phyloP scores from a whole-genome alignment of 1,140 invertebrate species.

The Pteromalus puparum region DNA sequence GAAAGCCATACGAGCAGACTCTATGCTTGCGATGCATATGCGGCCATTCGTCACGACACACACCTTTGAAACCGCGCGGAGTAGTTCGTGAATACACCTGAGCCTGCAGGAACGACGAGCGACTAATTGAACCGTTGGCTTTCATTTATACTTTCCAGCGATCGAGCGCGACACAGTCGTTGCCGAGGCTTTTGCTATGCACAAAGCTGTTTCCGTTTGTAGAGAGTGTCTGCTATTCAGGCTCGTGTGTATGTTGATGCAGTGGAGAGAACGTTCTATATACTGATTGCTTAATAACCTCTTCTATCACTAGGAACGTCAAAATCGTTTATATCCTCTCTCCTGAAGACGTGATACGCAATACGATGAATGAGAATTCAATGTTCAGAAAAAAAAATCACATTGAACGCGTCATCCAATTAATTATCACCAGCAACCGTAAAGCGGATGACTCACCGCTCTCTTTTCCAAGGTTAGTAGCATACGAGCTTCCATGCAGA shows the following conservation, averaged over 20 bases:
- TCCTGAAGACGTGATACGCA: too few species aligned
- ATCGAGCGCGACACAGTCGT: not conserved
- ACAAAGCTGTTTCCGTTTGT: not conserved
- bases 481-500: not conserved
- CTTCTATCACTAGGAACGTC: too few species aligned
- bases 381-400: too few species aligned
- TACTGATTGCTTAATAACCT: too few species aligned
- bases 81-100: constrained; percentile 67
- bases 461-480: not conserved
- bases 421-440: not conserved
- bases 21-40: not conserved
- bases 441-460: not conserved
- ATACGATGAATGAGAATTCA: too few species aligned
- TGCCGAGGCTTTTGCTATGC: not conserved
- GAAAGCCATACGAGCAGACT: not conserved
- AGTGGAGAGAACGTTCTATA: too few species aligned
- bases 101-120: constrained; percentile 52
- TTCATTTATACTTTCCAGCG: constrained; percentile 23
- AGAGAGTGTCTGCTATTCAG: not conserved
- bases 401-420: not conserved
- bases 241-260: not conserved
- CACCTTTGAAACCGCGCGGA: not conserved
- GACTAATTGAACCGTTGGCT: constrained; percentile 36
- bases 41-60: constrained; percentile 18
- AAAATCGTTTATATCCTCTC: too few species aligned